Conservation (phyloP, 2,888 invertebrate species). For the Lucinisca nassula region DNA sequence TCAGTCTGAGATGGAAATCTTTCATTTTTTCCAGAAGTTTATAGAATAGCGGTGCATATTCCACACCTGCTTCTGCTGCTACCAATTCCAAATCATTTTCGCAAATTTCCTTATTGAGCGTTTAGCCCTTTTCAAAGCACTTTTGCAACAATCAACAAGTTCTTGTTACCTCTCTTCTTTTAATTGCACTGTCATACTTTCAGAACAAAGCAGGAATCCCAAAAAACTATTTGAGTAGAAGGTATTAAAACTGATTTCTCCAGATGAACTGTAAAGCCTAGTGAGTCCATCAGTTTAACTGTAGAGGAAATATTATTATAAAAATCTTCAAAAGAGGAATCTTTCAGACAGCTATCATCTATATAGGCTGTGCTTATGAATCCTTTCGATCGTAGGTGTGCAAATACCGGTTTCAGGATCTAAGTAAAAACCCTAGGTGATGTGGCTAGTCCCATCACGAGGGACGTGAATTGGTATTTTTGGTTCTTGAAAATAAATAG, state of each 20-base stretch:
- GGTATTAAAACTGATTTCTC: constrained; percentile 54
- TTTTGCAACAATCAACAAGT: not conserved
- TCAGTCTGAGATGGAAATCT: constrained; percentile 9
- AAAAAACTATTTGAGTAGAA: constrained; percentile 43
- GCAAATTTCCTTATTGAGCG: constrained; percentile 31
- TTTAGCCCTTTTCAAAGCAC: not conserved
- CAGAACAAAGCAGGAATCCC: constrained; percentile 50
- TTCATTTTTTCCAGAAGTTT: constrained; percentile 39
- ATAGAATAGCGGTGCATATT: constrained; percentile 42
- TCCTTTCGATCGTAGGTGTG: constrained; percentile 13
- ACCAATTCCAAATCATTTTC: constrained; percentile 34
- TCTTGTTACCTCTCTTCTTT: constrained; percentile 1
- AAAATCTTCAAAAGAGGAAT: constrained; percentile 26
- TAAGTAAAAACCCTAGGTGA: constrained; percentile 26
- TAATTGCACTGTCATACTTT: not conserved
- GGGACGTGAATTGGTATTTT: constrained; percentile 27
- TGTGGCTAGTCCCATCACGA: constrained; percentile 20
- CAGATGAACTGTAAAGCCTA: constrained; percentile 52
- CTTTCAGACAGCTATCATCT: constrained; percentile 52
- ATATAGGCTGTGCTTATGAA: constrained; percentile 45
- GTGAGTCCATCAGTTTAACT: constrained; percentile 29
- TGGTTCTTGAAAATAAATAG: not conserved
- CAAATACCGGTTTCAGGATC: constrained; percentile 27
- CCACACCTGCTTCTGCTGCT: constrained; percentile 30
- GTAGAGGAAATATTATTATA: constrained; percentile 20